phyloP scores from a whole-genome alignment of 1,140 invertebrate genomes.

The Eriocheir sinensis region DNA sequence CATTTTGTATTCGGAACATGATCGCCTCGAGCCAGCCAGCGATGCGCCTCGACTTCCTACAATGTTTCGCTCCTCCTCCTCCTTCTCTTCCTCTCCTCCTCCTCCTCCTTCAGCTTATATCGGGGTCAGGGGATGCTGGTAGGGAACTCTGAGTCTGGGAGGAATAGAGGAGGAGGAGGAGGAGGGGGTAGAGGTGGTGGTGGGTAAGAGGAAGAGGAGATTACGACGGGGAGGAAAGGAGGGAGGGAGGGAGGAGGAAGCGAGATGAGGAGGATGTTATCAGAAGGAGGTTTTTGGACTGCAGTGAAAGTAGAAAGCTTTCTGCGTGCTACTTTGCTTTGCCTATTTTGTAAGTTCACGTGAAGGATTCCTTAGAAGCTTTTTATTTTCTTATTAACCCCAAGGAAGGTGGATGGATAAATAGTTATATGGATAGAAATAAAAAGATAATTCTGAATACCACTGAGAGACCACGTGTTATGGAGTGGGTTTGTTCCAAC shows the following conservation, averaged over 20 bases:
- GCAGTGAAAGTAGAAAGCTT: neutral
- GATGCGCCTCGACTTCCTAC: neutral
- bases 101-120: neutral
- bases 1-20: conserved; percentile 47
- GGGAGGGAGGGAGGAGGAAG: too few species aligned
- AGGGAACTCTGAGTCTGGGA: neutral
- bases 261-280: too few species aligned
- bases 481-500: too few species aligned
- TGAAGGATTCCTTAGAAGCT: too few species aligned
- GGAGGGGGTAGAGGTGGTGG: neutral
- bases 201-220: too few species aligned
- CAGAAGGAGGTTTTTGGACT: neutral
- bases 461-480: too few species aligned
- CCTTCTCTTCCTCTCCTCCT: neutral
- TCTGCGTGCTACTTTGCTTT: neutral
- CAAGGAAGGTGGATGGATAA: too few species aligned
- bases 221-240: too few species aligned
- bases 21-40: neutral
- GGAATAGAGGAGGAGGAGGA: neutral
- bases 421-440: too few species aligned
- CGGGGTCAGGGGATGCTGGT: neutral
- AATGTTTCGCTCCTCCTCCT: neutral
- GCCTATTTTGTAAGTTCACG: neutral
- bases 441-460: too few species aligned
- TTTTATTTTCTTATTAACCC: too few species aligned